A percentile compares a stretch with the other conserved stretches of the same genome.
phyloP scores from a whole-genome alignment of 1,140 invertebrate species.

The Dolichoris vasculosae region DNA sequence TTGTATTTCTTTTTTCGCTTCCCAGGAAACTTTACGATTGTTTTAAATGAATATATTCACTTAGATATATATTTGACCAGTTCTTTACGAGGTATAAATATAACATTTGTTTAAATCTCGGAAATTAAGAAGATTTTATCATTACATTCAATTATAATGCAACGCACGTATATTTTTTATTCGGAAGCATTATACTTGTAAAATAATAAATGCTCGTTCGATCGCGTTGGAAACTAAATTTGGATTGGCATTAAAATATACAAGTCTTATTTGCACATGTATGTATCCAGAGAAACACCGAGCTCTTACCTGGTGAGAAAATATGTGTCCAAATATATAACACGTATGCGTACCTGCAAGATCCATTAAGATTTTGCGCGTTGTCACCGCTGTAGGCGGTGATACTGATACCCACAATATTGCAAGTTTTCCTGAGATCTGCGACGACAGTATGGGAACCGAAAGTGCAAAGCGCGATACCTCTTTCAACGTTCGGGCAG shows the following conservation, averaged over 20 bases:
- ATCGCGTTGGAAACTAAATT: too few relatives aligned
- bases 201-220: too few relatives aligned
- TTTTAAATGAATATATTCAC: not conserved
- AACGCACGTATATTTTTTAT: not conserved
- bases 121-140: not conserved
- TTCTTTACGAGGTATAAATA: not conserved
- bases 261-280: not conserved
- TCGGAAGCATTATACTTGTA: not conserved
- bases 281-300: not conserved
- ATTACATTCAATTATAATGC: not conserved
- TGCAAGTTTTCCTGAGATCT: constrained; percentile 63
- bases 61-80: not conserved
- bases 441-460: not conserved
- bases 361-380: constrained; percentile 71
- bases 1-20: not conserved
- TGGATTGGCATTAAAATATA: not conserved
- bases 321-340: constrained; percentile 3
- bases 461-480: constrained; percentile 67
- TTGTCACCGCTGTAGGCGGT: constrained; percentile 60
- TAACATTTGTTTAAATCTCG: not conserved
- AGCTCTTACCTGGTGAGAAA: not conserved
- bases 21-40: not conserved
- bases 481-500: not conserved
- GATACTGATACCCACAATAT: constrained; percentile 68
- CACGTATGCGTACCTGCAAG: constrained; percentile 56